Evolutionary conservation across 2,797 vertebrate species (phyloP).

Genomic region (Cebuella pygmaea): DNA sequence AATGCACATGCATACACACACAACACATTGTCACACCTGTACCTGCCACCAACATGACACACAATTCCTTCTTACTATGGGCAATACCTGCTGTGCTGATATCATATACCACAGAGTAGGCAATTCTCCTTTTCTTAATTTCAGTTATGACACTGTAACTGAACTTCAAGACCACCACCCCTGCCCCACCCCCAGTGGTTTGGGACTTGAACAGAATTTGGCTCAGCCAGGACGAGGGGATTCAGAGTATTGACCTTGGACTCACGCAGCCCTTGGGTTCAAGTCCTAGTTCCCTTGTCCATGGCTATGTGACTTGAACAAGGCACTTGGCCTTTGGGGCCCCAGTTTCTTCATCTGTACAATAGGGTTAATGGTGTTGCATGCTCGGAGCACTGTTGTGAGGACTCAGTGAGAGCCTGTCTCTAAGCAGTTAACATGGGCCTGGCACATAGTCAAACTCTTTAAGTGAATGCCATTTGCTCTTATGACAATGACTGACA

Average conservation of each 20-base stretch:
- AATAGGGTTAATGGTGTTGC: fast-evolving
- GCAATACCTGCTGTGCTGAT: neutral
- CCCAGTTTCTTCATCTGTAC: neutral
- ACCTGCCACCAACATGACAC: neutral
- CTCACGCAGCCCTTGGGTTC: neutral
- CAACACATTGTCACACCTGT: neutral
- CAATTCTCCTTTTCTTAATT: neutral
- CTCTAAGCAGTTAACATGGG: fast-evolving
- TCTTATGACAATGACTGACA: fast-evolving
- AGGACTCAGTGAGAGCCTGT: neutral
- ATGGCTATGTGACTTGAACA: neutral
- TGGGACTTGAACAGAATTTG: neutral
- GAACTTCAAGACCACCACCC: neutral
- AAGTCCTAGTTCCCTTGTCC: neutral
- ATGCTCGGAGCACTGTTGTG: fast-evolving
- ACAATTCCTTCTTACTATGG: neutral
- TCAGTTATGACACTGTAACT: neutral
- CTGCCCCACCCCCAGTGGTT: neutral
- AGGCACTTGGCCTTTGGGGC: neutral
- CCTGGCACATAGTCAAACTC: neutral
- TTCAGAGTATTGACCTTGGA: neutral
- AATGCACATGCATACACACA: neutral
- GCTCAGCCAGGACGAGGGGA: neutral
- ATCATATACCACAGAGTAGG: neutral
- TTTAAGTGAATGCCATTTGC: neutral